phyloP scores from a whole-genome alignment of 2,113 vertebrate species.

The Cynoglossus semilaevis region DNA sequence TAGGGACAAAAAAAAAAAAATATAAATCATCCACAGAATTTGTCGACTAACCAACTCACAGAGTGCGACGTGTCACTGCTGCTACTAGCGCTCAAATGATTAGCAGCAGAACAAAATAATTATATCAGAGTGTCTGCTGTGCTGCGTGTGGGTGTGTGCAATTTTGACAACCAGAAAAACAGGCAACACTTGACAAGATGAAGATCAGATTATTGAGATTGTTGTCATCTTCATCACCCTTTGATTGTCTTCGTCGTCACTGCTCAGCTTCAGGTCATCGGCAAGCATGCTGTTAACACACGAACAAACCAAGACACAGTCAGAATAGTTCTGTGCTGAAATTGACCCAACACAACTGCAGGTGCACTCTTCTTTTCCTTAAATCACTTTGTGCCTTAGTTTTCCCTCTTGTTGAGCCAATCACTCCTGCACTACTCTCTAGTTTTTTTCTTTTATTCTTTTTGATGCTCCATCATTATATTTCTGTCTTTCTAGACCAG shows the following conservation, averaged over 20 bases:
- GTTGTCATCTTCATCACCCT: slow-evolving; percentile 56
- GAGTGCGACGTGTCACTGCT: neutral
- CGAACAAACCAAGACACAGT: slow-evolving; percentile 3
- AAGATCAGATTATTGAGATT: neutral
- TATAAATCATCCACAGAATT: slow-evolving; percentile 17
- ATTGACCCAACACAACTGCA: no score
- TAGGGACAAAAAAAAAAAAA: slow-evolving; percentile 32
- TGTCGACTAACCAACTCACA: neutral
- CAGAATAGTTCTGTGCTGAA: neutral
- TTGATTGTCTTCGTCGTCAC: slow-evolving; percentile 77
- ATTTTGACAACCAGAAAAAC: slow-evolving; percentile 23
- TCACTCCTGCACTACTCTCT: no score
- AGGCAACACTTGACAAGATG: slow-evolving; percentile 5
- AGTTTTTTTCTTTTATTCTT: no score
- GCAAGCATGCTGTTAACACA: slow-evolving; percentile 75
- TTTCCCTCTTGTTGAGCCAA: no score
- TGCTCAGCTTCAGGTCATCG: slow-evolving; percentile 79
- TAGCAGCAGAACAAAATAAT: neutral
- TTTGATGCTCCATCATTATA: no score
- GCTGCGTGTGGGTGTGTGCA: slow-evolving; percentile 1
- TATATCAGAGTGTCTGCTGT: neutral
- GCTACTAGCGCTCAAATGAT: neutral
- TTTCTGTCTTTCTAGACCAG: no score
- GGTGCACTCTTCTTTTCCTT: no score
- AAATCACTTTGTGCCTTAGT: no score